These are phyloP conservation scores for Sitta carolinensis DNA, from an alignment of 2,797 vertebrate genomes.

Conservation along the genomic window DNA sequence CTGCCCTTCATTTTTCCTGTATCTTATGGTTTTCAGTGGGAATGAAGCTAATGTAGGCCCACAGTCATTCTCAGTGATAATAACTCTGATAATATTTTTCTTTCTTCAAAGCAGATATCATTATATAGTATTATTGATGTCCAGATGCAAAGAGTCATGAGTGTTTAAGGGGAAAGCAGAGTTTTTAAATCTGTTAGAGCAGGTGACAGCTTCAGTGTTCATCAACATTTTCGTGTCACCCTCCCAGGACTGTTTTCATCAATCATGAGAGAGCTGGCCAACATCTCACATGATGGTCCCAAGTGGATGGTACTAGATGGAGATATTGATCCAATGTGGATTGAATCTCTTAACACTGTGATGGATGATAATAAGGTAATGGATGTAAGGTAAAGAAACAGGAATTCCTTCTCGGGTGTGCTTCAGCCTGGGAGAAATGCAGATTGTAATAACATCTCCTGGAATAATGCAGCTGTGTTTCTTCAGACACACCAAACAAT, in stretches of 20 bases:
- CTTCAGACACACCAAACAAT: neutral
- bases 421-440: neutral
- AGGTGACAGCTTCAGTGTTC: neutral
- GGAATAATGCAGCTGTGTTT: neutral
- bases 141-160: neutral
- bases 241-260: conserved; percentile 89
- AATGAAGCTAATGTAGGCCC: neutral
- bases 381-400: neutral
- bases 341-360: conserved; percentile 97
- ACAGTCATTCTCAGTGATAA: neutral
- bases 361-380: conserved; percentile 99
- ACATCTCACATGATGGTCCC: conserved; percentile 86
- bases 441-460: neutral
- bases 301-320: conserved; percentile 98
- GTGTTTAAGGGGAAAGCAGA: neutral
- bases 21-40: neutral
- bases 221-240: neutral
- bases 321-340: conserved; percentile 99
- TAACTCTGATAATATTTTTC: neutral
- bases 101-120: neutral
- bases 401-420: neutral
- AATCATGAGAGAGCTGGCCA: conserved; percentile 92
- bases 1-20: neutral
- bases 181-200: neutral
- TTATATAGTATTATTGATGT: neutral